These are phyloP conservation scores for Melanostigma gelatinosum DNA, from an alignment of 2,113 vertebrate genomes.

Conservation along the genomic window DNA sequence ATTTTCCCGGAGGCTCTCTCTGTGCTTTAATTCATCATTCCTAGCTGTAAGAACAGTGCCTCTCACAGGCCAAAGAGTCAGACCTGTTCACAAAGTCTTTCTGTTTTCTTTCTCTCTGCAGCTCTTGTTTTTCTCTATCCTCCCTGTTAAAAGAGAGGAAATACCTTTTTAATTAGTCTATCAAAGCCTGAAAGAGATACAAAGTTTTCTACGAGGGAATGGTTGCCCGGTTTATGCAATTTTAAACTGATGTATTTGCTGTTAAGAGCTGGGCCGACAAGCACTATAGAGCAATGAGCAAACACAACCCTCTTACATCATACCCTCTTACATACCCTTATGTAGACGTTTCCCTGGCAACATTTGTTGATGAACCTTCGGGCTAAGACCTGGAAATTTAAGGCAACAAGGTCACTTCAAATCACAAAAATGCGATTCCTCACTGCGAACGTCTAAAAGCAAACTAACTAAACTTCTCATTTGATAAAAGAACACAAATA, in stretches of 20 bases:
- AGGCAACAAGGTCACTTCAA: neutral
- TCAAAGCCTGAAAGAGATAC: constrained; percentile 59
- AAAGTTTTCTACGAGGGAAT: constrained; percentile 55
- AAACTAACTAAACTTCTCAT: constrained; percentile 2
- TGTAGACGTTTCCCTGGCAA: neutral
- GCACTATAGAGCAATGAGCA: neutral
- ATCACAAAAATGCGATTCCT: neutral
- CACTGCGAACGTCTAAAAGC: neutral
- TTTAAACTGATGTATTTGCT: constrained; percentile 53
- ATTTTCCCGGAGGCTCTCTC: constrained; percentile 48
- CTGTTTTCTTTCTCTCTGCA: neutral
- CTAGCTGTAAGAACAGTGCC: constrained; percentile 40
- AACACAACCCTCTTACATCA: neutral
- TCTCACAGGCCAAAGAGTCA: constrained; percentile 53
- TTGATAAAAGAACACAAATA: constrained; percentile 2
- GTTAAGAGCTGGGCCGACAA: constrained; percentile 41
- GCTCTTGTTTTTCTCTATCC: constrained; percentile 22
- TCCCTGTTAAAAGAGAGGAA: constrained; percentile 44
- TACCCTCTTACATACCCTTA: neutral
- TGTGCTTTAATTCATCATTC: constrained; percentile 56
- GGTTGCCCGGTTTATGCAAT: constrained; percentile 57
- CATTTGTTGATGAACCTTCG: neutral
- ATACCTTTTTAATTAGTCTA: constrained; percentile 69
- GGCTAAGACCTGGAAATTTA: neutral
- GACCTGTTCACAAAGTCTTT: constrained; percentile 42